A percentile compares a stretch with the other conserved stretches of the same genome.
Conservation (phyloP, 2,888 invertebrate genomes). For the Troilus luridus region DNA sequence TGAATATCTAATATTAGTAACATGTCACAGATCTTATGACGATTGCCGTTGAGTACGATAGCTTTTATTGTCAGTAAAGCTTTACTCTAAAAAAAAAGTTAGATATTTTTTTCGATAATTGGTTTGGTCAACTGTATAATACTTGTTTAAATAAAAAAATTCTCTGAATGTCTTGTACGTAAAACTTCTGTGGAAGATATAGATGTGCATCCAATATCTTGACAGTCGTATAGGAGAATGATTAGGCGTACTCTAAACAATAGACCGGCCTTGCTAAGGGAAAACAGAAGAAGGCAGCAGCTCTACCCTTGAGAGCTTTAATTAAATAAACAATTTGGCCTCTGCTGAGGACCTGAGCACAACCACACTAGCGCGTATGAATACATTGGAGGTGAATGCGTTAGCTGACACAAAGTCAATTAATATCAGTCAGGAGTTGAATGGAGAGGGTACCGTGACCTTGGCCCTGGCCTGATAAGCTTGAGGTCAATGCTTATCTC, state of each 20-base stretch:
- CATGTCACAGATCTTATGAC: too few species aligned
- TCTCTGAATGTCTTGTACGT: not conserved
- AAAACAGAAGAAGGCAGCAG: not conserved
- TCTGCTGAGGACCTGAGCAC: not conserved
- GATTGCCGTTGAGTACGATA: too few species aligned
- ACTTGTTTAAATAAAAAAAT: not conserved
- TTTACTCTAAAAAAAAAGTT: too few species aligned
- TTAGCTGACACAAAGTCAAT: constrained; percentile 53
- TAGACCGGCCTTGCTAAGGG: not conserved
- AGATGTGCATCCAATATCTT: not conserved
- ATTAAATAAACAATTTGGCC: constrained; percentile 40
- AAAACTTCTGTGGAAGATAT: not conserved
- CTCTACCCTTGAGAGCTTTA: not conserved
- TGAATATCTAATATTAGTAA: too few species aligned
- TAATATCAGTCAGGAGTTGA: constrained; percentile 53
- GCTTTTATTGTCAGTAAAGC: too few species aligned
- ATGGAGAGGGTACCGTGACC: constrained; percentile 36
- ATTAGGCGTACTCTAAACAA: not conserved
- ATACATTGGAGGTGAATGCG: not conserved
- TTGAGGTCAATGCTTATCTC: not conserved
- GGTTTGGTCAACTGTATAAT: too few species aligned
- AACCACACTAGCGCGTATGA: not conserved
- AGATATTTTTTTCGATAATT: too few species aligned
- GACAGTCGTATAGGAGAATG: not conserved
- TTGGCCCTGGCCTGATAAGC: constrained; percentile 22